These are phyloP conservation scores for Rhabdophis nuchalis DNA, from an alignment of 2,797 vertebrate genomes.

Conservation along the genomic window DNA sequence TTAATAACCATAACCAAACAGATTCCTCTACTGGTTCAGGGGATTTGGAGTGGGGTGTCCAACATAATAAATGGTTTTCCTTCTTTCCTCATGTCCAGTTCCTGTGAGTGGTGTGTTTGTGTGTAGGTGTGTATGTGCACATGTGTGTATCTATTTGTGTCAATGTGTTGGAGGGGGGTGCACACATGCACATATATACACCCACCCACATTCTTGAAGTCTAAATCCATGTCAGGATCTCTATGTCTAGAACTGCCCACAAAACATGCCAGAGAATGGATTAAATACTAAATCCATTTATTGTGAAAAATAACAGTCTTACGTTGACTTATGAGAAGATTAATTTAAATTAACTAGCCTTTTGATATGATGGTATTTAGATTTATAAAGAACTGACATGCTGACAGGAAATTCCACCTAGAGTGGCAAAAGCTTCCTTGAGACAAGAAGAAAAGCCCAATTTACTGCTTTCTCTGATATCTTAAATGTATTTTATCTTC, in stretches of 20 bases:
- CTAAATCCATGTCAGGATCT: conserved; percentile 32
- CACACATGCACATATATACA: neutral
- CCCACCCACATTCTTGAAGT: neutral
- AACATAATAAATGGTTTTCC: neutral
- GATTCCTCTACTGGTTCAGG: neutral
- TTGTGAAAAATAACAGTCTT: conserved; percentile 22
- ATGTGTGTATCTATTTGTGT: neutral
- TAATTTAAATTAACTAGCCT: conserved; percentile 38
- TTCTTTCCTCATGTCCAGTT: neutral
- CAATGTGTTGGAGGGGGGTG: neutral
- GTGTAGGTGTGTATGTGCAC: neutral
- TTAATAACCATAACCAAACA: no score
- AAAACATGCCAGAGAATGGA: neutral
- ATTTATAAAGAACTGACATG: conserved; percentile 20
- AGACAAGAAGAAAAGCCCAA: conserved; percentile 12
- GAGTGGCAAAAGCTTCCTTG: conserved; percentile 1
- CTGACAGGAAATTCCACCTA: neutral
- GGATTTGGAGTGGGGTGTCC: neutral
- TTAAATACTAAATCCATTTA: conserved; percentile 28
- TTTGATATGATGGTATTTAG: neutral
- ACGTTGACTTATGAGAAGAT: conserved; percentile 14
- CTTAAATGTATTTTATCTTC: conserved; percentile 23
- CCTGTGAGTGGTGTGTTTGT: neutral
- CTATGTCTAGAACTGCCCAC: conserved; percentile 29
- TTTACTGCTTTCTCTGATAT: conserved; percentile 2